Base-by-base conservation (phyloP, 2,888 invertebrate genomes). In the Hydraecia micacea region DNA sequence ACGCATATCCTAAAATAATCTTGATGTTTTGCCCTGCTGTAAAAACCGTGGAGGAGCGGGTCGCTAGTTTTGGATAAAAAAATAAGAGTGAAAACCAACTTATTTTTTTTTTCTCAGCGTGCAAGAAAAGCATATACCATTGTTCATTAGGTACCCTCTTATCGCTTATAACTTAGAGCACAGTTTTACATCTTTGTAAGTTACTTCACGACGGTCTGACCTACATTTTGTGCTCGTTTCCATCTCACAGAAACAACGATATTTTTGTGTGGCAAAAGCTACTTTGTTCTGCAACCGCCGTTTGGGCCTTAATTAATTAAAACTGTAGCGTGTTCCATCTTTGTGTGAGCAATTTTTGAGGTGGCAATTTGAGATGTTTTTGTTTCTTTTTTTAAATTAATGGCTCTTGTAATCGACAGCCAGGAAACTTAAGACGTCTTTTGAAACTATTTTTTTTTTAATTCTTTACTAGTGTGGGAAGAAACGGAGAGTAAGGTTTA, bases 251-350 rank as follows among this genome's bases (percentile, higher is more conserved):
- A 90, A 94, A 93, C 93, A 93, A 93, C 92, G 90, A 93, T 94
- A 95, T 95, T 95, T 95, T 94, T 93, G 93, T 93, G 91, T 90
- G 91, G 90, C 90, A 92, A 92, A 93, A 90, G 91, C 91, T 91
- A 93, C 93, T 94, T 94, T 93, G 94, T 94, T 92, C 89, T 88
- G 87, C 90, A 91, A 92, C 91, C 88, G 90, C 90, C 71, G 90
- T 91, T 92, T 91, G 81, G 91, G 89, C 90, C 93, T 92, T 94
- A 93, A 95, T 95, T 95, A 94, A 95, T 94, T 94, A 94, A 93
- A 93, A 92, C 77, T 66, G 78, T 79, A 39, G 76, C 75, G 63
- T 87, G 79, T 88, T 79, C 77, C 76, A 81, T 88, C 84, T 83
- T 83, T 80, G 70, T 85, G 79, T 80, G 65, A 75, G 74, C 71